Conservation (phyloP, 2,888 invertebrate genomes). For the Cryptophagus acutangulus region DNA sequence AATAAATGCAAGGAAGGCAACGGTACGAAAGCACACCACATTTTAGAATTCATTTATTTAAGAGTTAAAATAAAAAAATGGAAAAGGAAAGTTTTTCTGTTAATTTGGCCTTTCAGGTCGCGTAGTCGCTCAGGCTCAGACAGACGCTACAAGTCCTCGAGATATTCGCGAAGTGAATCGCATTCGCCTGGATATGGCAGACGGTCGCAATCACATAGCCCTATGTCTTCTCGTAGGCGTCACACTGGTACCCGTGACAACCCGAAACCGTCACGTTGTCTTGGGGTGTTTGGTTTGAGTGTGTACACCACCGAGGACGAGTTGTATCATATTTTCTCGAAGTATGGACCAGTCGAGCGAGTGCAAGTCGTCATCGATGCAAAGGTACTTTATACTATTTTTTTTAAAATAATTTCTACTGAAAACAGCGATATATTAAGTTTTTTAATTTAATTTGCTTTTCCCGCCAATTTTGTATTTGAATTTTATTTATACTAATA, state of each 20-base stretch:
- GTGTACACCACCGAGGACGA: constrained; percentile 90
- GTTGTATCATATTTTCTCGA: constrained; percentile 85
- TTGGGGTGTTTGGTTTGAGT: constrained; percentile 93
- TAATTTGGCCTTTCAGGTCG: constrained; percentile 44
- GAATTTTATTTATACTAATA: background rate
- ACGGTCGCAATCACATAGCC: constrained; percentile 68
- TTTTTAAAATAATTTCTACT: too few species aligned
- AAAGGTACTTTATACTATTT: too few species aligned
- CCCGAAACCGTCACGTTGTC: constrained; percentile 81
- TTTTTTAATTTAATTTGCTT: too few species aligned
- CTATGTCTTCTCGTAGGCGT: constrained; percentile 75
- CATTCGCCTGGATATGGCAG: constrained; percentile 50
- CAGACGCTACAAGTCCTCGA: constrained; percentile 50
- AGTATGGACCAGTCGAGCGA: constrained; percentile 88
- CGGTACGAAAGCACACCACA: too few species aligned
- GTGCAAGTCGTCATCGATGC: constrained; percentile 94
- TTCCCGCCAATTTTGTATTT: too few species aligned
- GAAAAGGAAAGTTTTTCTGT: too few species aligned
- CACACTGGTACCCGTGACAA: constrained; percentile 79
- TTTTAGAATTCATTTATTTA: constrained; percentile 5
- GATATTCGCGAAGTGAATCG: constrained; percentile 62
- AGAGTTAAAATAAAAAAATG: constrained; percentile 16
- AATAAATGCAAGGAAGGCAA: too few species aligned
- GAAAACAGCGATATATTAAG: too few species aligned
- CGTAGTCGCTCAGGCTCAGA: constrained; percentile 61